Conservation (phyloP, 1,140 invertebrate genomes). For the Drosophila bocqueti region DNA sequence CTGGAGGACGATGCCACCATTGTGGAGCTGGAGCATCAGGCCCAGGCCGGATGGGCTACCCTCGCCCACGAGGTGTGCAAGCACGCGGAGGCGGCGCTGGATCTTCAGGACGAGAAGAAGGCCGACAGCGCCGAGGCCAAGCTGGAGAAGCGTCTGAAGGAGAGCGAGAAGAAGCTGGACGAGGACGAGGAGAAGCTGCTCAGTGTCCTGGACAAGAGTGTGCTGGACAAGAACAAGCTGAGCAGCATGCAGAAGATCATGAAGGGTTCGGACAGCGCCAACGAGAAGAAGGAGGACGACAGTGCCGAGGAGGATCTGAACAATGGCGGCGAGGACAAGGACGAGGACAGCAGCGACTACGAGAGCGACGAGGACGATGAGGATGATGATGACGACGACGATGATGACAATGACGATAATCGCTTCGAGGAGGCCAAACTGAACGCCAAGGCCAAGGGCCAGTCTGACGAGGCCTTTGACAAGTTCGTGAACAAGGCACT, state of each 20-base stretch:
- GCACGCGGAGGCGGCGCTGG: constrained; percentile 36
- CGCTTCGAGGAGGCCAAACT: constrained; percentile 75
- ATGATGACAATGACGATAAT: constrained; percentile 68
- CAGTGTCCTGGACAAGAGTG: constrained; percentile 73
- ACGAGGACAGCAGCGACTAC: constrained; percentile 57
- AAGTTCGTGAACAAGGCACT: constrained; percentile 46
- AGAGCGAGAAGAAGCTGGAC: constrained; percentile 85
- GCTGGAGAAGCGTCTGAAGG: constrained; percentile 70
- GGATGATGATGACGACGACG: constrained; percentile 52
- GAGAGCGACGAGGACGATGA: constrained; percentile 68
- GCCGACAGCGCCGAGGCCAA: constrained; percentile 62
- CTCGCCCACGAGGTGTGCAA: constrained; percentile 78
- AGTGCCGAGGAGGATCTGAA: constrained; percentile 82
- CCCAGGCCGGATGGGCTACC: constrained; percentile 65
- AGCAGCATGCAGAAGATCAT: constrained; percentile 85
- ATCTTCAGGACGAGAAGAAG: constrained; percentile 37
- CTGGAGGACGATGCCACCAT: constrained; percentile 77
- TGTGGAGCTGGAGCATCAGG: constrained; percentile 47
- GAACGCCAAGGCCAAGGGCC: constrained; percentile 43
- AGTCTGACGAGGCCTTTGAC: constrained; percentile 19
- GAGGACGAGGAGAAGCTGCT: constrained; percentile 80
- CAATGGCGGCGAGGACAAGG: constrained; percentile 83
- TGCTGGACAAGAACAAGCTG: constrained; percentile 66
- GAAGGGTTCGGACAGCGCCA: constrained; percentile 80
- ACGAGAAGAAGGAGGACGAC: constrained; percentile 81